These are phyloP conservation scores for Tachysurus fulvidraco DNA, from an alignment of 2,113 vertebrate species.

Conservation along the genomic window DNA sequence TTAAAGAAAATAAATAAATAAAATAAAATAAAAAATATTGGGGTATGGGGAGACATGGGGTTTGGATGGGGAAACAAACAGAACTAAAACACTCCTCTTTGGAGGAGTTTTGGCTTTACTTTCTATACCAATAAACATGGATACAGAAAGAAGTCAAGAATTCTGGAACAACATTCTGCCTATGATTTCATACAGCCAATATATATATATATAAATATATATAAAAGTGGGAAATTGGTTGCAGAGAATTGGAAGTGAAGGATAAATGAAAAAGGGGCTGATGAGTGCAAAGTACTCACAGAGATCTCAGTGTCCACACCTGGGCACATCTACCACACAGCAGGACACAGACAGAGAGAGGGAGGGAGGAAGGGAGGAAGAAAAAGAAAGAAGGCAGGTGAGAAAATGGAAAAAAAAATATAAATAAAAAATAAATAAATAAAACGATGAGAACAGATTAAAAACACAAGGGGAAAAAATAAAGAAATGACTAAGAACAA, in stretches of 20 bases:
- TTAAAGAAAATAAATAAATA: too few species aligned
- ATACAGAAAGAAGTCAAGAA: background rate
- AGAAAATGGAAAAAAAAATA: slow-evolving; percentile 2
- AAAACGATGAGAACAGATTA: background rate
- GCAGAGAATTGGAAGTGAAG: slow-evolving; percentile 21
- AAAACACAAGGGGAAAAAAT: slow-evolving; percentile 53
- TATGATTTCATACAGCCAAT: too few species aligned
- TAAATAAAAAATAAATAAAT: background rate
- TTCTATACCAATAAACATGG: background rate
- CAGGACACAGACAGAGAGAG: slow-evolving; percentile 63
- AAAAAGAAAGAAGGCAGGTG: slow-evolving; percentile 43
- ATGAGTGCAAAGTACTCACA: slow-evolving; percentile 75
- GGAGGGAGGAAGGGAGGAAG: slow-evolving; percentile 26
- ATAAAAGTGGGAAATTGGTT: background rate
- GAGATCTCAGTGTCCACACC: slow-evolving; percentile 81
- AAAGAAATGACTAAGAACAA: background rate
- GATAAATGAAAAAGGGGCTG: slow-evolving; percentile 34
- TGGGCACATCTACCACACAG: slow-evolving; percentile 78
- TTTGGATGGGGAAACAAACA: background rate
- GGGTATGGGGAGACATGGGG: too few species aligned
- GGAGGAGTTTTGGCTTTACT: background rate
- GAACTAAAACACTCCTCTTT: background rate
- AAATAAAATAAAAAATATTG: too few species aligned
- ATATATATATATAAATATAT: background rate
- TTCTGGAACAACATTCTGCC: background rate